Base-by-base conservation (phyloP, 2,797 vertebrate genomes). In the Echiichthys vipera region DNA sequence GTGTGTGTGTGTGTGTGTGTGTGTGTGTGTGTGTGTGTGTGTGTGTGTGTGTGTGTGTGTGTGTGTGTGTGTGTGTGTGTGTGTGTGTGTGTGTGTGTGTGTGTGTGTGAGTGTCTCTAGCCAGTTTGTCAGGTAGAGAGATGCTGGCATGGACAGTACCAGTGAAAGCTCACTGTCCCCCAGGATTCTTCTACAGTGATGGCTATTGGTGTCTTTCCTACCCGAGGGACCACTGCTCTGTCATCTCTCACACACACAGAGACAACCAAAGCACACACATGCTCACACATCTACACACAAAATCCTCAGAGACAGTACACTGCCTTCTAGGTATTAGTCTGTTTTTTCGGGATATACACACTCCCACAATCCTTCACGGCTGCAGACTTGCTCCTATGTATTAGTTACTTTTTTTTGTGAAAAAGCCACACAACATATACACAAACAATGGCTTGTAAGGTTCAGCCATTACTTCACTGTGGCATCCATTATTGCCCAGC, bases 101-200 rank as follows among this genome's bases (percentile, higher is more conserved):
- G 55, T 30, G 42, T 54, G 30, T 67, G 25, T 67, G 57, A 65
- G 61, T 45, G 49, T 55, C 5, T 83, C 34, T 20, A 56, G 80
- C 32, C 62, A 68, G 67, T 70, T 47, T 83, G 81, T 82, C 71
- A 78, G 57, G 36, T 27, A 80, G 53, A 74, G 57, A 77, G 67
- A 74, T 49, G 76, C 54, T 59, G 59, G 58, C 27, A 13, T 30
- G 61, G 78, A 81, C 75, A 49, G 46, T 46, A 66, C 43, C 65
- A 63, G 49, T 40, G 81, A 77, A 82, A 84, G 65, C 68, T 70
- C 6, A 20, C 55, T 6, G 71, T 89, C 89, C 87, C 80, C 20
- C 55, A 69, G 86, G 85, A 83, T 83, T 82, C 74, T 61, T 69
- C 71, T 65, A 81, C 79, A 68, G 81, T 79, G 84, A 89, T 84